These are phyloP conservation scores for Maniola jurtina DNA, from an alignment of 1,140 invertebrate species.

Conservation along the genomic window DNA sequence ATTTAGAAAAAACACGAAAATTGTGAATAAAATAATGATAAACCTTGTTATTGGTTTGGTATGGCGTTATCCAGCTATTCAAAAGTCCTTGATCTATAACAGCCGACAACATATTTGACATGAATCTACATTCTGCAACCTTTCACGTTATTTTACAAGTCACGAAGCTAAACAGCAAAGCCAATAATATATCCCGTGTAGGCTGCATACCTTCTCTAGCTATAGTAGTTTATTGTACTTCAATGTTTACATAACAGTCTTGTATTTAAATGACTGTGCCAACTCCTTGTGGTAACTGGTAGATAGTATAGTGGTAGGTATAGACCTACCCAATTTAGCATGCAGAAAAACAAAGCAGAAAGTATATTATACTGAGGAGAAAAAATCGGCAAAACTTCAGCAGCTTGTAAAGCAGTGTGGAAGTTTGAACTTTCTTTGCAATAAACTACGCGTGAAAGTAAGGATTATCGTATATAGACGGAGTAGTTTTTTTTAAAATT, in stretches of 20 bases:
- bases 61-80: neutral
- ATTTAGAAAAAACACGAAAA: too few species aligned
- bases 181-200: constrained; percentile 13
- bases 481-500: too few species aligned
- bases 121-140: constrained; percentile 42
- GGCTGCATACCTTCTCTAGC: neutral
- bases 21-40: neutral
- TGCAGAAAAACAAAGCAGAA: too few species aligned
- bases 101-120: constrained; percentile 43
- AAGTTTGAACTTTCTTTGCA: too few species aligned
- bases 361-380: too few species aligned
- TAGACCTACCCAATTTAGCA: too few species aligned
- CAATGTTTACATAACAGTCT: neutral
- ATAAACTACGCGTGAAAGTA: too few species aligned
- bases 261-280: neutral
- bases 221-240: constrained; percentile 1
- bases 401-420: too few species aligned
- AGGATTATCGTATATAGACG: too few species aligned
- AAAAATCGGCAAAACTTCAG: too few species aligned
- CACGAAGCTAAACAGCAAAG: constrained; percentile 32
- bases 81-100: constrained; percentile 49
- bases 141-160: constrained; percentile 47
- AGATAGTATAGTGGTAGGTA: too few species aligned
- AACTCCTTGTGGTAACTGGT: neutral
- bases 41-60: neutral